Evolutionary conservation across 2,113 vertebrate species (phyloP), one percentile per base, ranked within the genome.

Genomic region (Chascanopsetta lugubris): DNA sequence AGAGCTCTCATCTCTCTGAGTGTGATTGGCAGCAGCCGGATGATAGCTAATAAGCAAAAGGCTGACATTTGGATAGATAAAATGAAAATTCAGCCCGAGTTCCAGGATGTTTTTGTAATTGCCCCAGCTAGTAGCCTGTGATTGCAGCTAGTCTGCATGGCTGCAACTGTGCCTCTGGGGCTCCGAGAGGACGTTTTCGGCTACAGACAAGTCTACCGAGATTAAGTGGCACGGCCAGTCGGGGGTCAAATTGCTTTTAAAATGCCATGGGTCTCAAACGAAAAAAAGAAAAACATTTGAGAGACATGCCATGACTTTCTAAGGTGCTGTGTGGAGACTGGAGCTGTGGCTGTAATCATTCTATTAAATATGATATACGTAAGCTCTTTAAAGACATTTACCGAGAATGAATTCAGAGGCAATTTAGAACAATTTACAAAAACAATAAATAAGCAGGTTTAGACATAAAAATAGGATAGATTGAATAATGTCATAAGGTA

Each of bases 11-110:
- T 83, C 66, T 87, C 65, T 47, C 17, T 34, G n/a, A 29, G 27
- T 2, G 3, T 89, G 89, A 91, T 79, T 91, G 89, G 80, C 90
- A 90, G 83, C 60, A 73, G 80, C 54, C 53, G 61, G 77, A 80
- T 82, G 84, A 85, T 67, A 80, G 84, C 75, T 90, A 90, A 88
- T 88, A 91, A 90, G 90, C 79, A 82, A 76, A 71, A 85, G 70
- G 69, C 79, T 91, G 90, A 91, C 91, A 92, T 92, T 92, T 92
- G 80, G 81, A 87, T 71, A 87, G 89, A 91, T 88, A 87, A 91
- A 83, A 90, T 88, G 80, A 81, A 87, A 87, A 87, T 83, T 88
- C 77, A 58, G 71, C 74, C 84, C 49, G 68, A 64, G 88, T 53
- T 80, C 81, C 77, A 38, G 72, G 72, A 80, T 86, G 66, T 82